phyloP scores from a whole-genome alignment of 2,888 invertebrate genomes.

The Eutolmus rufibarbis region DNA sequence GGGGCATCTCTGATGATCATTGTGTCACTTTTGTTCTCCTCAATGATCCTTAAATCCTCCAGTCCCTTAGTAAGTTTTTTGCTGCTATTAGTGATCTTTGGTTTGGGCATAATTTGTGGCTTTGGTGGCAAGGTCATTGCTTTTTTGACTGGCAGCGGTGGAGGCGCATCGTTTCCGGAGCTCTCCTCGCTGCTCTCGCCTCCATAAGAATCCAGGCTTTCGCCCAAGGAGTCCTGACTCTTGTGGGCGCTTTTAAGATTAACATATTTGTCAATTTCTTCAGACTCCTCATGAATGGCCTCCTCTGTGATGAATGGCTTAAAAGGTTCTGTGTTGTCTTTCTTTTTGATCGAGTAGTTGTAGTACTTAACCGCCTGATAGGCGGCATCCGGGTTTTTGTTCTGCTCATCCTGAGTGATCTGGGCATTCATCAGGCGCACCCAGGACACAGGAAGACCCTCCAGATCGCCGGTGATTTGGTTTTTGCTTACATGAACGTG shows the following conservation, averaged over 20 bases:
- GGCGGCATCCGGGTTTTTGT: constrained; percentile 88
- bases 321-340: constrained; percentile 74
- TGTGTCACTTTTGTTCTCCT: constrained; percentile 52
- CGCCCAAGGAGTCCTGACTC: constrained; percentile 68
- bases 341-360: constrained; percentile 85
- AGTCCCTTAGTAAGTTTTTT: constrained; percentile 60
- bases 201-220: constrained; percentile 61
- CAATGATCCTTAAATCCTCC: constrained; percentile 59
- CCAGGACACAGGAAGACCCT: constrained; percentile 88
- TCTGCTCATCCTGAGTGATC: constrained; percentile 85
- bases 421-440: constrained; percentile 78
- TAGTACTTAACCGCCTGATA: constrained; percentile 90
- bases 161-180: constrained; percentile 52
- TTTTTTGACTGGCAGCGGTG: constrained; percentile 63
- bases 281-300: constrained; percentile 82
- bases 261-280: constrained; percentile 79
- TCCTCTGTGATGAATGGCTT: constrained; percentile 84
- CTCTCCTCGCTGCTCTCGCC: constrained; percentile 49
- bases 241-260: constrained; percentile 76
- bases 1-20: constrained; percentile 57
- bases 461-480: constrained; percentile 80
- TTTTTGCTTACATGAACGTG: constrained; percentile 89
- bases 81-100: constrained; percentile 55
- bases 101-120: constrained; percentile 68
- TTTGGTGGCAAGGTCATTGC: constrained; percentile 60